Conservation (phyloP, 35 echinoderm and acorn worm genomes). For the Ophioderma brevispina region DNA sequence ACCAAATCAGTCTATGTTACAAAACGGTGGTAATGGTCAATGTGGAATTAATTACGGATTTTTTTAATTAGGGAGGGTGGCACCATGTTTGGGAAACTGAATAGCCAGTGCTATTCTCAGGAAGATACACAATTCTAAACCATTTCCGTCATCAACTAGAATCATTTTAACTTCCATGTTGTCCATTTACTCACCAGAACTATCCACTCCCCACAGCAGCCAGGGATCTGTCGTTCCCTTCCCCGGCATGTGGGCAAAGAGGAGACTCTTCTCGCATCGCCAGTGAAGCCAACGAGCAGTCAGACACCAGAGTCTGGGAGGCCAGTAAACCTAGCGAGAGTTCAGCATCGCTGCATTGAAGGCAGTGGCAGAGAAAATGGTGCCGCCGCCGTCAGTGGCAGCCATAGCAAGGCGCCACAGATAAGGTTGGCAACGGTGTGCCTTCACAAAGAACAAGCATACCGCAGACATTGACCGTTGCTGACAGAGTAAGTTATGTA, state of each 20-base stretch:
- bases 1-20: too few species aligned
- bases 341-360: background rate
- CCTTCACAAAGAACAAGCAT: constrained; percentile 6
- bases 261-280: constrained; percentile 65
- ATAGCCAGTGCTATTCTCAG: too few species aligned
- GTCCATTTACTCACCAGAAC: constrained; percentile 16
- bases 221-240: constrained; percentile 80
- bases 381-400: background rate
- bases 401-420: background rate
- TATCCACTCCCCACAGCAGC: constrained; percentile 87
- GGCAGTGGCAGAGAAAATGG: background rate
- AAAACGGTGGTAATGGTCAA: too few species aligned
- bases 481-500: constrained; percentile 58
- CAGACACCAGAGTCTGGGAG: background rate
- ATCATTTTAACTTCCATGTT: too few species aligned
- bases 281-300: constrained; percentile 28
- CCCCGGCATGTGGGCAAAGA: constrained; percentile 58
- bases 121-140: too few species aligned
- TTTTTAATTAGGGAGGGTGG: too few species aligned
- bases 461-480: constrained; percentile 56
- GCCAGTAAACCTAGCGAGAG: background rate
- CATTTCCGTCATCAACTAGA: too few species aligned
- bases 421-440: background rate
- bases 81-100: too few species aligned
- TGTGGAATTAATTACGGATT: too few species aligned